phyloP scores from a whole-genome alignment of 2,113 vertebrate genomes.

The Bubo scandiacus region DNA sequence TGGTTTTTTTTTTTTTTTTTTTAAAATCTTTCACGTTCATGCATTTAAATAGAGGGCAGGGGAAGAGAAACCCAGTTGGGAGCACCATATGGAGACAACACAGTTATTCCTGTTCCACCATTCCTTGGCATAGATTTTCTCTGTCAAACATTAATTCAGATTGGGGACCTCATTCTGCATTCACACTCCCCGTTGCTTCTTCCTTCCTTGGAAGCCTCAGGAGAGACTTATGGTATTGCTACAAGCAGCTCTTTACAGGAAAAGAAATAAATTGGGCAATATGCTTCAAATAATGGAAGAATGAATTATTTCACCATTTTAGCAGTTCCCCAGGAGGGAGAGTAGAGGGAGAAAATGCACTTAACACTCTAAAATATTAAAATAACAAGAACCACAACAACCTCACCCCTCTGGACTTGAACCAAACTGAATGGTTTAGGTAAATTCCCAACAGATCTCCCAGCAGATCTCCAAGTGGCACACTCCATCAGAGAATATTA shows the following conservation, averaged over 20 bases:
- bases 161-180: not conserved
- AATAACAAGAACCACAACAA: conserved; percentile 40
- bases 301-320: conserved; percentile 47
- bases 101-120: not conserved
- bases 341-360: conserved; percentile 16
- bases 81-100: not conserved
- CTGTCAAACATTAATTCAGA: not conserved
- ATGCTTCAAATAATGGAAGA: conserved; percentile 33
- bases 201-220: not conserved
- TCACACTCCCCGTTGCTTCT: not conserved
- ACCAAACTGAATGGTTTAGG: conserved; percentile 4
- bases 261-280: conserved; percentile 40
- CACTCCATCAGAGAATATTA: not conserved
- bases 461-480: not conserved
- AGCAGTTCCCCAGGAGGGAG: not conserved
- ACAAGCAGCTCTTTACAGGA: conserved; percentile 18
- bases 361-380: conserved; percentile 45
- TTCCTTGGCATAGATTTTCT: conserved; percentile 12
- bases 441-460: not conserved
- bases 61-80: not conserved
- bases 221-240: not conserved
- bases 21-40: not conserved
- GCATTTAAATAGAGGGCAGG: not conserved
- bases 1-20: not conserved
- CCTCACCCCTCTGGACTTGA: conserved; percentile 8